Conservation (phyloP, 2,113 vertebrate genomes). For the Neotragus pygmaeus region DNA sequence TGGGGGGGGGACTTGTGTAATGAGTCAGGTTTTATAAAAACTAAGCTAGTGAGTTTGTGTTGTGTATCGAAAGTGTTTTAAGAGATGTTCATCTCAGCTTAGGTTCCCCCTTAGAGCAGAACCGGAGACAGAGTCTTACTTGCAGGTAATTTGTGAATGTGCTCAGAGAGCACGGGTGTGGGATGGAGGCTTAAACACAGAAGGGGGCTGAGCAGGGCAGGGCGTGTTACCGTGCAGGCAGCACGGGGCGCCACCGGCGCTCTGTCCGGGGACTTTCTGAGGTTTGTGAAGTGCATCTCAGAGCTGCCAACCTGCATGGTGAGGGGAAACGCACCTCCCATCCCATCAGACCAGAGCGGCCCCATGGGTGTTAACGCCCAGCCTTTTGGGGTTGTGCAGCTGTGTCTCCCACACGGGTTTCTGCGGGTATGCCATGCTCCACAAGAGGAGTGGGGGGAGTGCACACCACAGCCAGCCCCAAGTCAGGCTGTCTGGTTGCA, state of each 20-base stretch:
- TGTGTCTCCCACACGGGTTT: background rate
- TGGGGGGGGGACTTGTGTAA: background rate
- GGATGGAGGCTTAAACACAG: background rate
- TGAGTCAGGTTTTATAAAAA: background rate
- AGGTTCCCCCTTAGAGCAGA: background rate
- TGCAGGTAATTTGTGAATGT: background rate
- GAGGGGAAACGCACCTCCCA: background rate
- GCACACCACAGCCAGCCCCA: background rate
- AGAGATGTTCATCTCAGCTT: background rate
- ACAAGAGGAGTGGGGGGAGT: too few relatives aligned
- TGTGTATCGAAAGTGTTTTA: background rate
- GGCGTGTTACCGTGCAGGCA: too few relatives aligned
- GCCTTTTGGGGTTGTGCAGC: background rate
- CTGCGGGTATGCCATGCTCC: background rate
- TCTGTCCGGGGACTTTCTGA: background rate
- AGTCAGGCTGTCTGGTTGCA: too few relatives aligned
- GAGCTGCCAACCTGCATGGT: background rate
- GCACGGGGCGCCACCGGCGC: fast-evolving
- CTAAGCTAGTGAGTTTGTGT: background rate
- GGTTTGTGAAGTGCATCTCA: background rate
- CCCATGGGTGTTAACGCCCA: background rate
- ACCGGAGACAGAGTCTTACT: background rate
- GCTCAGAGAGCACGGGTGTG: background rate
- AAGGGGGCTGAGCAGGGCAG: background rate
- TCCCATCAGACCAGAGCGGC: background rate